Evolutionary conservation across 53 echinoderm and acorn worm genomes (phyloP).

Genomic region (Henricia sp.): DNA sequence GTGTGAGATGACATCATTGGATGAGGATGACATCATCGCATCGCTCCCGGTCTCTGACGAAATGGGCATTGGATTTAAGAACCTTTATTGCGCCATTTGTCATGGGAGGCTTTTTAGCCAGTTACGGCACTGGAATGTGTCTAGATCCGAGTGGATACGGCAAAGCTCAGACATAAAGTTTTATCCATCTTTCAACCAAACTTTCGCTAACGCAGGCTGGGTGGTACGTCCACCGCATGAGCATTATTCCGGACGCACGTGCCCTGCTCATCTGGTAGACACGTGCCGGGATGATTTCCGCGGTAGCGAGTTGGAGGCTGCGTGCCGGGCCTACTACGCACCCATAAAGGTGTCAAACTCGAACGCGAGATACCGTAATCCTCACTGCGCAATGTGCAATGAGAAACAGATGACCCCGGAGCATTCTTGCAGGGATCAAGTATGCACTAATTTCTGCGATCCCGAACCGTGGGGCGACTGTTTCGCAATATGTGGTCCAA

Average conservation of each 20-base stretch:
- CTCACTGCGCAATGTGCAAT: conserved; percentile 66
- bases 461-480: conserved; percentile 17
- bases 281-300: conserved; percentile 5
- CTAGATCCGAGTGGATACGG: background rate
- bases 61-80: conserved; percentile 48
- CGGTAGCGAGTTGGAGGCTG: background rate
- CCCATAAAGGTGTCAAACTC: background rate
- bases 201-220: conserved; percentile 11
- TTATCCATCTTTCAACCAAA: background rate
- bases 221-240: background rate
- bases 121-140: conserved; percentile 27
- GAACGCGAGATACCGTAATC: conserved; percentile 35
- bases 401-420: background rate
- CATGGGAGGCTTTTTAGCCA: conserved; percentile 20
- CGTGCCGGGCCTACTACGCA: conserved; percentile 45
- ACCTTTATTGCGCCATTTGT: conserved; percentile 59
- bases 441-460: background rate
- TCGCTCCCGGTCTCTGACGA: conserved; percentile 36
- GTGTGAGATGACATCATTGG: conserved; percentile 7
- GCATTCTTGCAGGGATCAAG: background rate
- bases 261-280: conserved; percentile 20
- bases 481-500: background rate
- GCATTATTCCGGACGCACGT: background rate
- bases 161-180: background rate
- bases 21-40: conserved; percentile 32